These are phyloP conservation scores for Drosophila affinis DNA, from an alignment of 2,888 invertebrate species.

Conservation along the genomic window DNA sequence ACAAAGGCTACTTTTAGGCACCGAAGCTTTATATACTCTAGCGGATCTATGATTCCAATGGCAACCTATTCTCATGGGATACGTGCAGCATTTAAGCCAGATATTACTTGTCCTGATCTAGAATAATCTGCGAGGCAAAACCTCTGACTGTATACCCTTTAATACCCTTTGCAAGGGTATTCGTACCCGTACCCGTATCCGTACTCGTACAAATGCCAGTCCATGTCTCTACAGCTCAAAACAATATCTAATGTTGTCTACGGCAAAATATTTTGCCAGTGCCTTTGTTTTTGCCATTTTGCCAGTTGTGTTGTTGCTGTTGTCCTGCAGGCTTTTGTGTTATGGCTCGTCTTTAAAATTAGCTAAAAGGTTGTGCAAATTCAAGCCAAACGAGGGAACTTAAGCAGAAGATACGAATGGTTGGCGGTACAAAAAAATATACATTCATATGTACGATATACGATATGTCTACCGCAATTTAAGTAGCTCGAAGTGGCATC, in stretches of 20 bases:
- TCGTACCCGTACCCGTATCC: neutral
- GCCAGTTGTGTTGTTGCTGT: conserved; percentile 20
- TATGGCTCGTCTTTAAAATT: conserved; percentile 66
- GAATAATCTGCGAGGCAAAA: too few species aligned
- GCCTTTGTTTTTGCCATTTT: conserved; percentile 52
- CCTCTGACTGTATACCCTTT: too few species aligned
- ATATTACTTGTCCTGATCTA: neutral
- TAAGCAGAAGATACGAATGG: neutral
- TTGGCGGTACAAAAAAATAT: neutral
- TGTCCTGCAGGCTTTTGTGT: conserved; percentile 16
- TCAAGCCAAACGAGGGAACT: conserved; percentile 11
- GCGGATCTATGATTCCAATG: neutral
- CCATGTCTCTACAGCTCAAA: conserved; percentile 75
- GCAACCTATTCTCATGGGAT: too few species aligned
- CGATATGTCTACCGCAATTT: neutral
- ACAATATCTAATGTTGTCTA: conserved; percentile 77
- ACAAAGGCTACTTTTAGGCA: neutral
- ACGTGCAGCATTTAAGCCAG: too few species aligned
- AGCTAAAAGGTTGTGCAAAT: conserved; percentile 62
- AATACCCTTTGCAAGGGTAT: neutral
- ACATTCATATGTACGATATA: too few species aligned
- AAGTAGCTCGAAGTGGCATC: conserved; percentile 1
- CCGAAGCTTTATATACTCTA: neutral
- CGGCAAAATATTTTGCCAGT: conserved; percentile 74
- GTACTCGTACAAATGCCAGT: conserved; percentile 36